Conservation (phyloP, 2,113 vertebrate genomes). For the Malurus alboscapulatus region DNA sequence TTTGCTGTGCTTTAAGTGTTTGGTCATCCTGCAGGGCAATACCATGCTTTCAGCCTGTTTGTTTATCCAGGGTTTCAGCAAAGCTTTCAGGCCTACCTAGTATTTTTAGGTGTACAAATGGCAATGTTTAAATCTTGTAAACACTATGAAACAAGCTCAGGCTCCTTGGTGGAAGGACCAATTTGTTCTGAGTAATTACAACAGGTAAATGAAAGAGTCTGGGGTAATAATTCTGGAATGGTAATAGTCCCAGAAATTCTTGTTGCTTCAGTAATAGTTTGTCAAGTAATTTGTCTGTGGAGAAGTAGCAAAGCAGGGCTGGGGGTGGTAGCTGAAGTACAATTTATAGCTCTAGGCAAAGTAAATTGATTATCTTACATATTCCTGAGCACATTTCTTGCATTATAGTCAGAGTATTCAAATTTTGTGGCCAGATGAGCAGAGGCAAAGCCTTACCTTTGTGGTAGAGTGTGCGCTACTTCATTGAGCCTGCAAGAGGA, state of each 20-base stretch:
- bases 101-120: neutral
- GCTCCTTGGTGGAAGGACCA: neutral
- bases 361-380: neutral
- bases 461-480: neutral
- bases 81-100: neutral
- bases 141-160: neutral
- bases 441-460: neutral
- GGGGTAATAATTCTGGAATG: neutral
- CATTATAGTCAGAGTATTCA: neutral
- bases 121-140: neutral
- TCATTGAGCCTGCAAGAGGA: neutral
- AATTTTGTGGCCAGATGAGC: neutral
- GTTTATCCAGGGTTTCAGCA: neutral
- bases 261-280: neutral
- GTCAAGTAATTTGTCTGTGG: neutral
- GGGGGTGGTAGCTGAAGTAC: neutral
- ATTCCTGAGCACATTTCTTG: neutral
- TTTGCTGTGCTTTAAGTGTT: neutral
- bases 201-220: neutral
- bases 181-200: constrained; percentile 10
- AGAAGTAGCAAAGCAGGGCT: neutral
- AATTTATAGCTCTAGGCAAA: neutral
- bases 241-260: neutral
- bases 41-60: neutral
- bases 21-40: neutral